Evolutionary conservation across 2,888 invertebrate species (phyloP).

Genomic region (Drosophila macrospina): DNA sequence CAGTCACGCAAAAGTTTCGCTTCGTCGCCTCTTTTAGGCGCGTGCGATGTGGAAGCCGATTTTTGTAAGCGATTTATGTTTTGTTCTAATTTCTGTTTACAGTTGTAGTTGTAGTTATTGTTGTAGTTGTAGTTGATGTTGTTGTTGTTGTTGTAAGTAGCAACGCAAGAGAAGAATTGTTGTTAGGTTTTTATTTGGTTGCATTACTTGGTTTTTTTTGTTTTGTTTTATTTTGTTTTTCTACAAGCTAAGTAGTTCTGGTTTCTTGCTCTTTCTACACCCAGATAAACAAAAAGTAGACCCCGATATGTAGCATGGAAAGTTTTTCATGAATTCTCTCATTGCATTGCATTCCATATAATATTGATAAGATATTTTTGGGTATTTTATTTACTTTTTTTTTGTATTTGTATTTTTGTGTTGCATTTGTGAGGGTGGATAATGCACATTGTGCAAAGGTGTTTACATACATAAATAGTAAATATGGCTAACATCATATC

Average conservation of each 20-base stretch:
- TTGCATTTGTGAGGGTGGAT: slow-evolving; percentile 40
- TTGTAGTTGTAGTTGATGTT: slow-evolving; percentile 41
- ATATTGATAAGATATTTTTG: slow-evolving; percentile 34
- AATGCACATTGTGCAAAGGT: slow-evolving; percentile 46
- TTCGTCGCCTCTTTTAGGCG: slow-evolving; percentile 88
- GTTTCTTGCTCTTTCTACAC: slow-evolving; percentile 42
- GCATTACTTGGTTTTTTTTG: slow-evolving; percentile 29
- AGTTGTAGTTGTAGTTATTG: slow-evolving; percentile 45
- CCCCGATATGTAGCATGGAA: slow-evolving; percentile 62
- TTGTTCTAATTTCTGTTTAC: slow-evolving; percentile 83
- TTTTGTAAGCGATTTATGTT: slow-evolving; percentile 82
- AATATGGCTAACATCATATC: slow-evolving; percentile 43
- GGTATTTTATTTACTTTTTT: slow-evolving; percentile 1
- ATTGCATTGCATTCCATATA: slow-evolving; percentile 61
- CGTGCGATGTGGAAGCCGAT: slow-evolving; percentile 83
- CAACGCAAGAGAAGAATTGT: slow-evolving; percentile 80
- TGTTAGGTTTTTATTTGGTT: slow-evolving; percentile 60
- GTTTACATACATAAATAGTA: slow-evolving; percentile 42
- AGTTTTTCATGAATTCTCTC: slow-evolving; percentile 72
- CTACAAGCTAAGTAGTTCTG: slow-evolving; percentile 52
- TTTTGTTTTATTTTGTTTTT: slow-evolving; percentile 37
- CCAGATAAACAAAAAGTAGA: slow-evolving; percentile 36
- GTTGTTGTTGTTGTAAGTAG: slow-evolving; percentile 66
- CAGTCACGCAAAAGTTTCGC: slow-evolving; percentile 93
- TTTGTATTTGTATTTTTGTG: slow-evolving; percentile 18